Percentiles rank a stretch among this genome's conserved stretches.
Conservation (phyloP, 2,797 vertebrate species). For the Myotis vivesi region DNA sequence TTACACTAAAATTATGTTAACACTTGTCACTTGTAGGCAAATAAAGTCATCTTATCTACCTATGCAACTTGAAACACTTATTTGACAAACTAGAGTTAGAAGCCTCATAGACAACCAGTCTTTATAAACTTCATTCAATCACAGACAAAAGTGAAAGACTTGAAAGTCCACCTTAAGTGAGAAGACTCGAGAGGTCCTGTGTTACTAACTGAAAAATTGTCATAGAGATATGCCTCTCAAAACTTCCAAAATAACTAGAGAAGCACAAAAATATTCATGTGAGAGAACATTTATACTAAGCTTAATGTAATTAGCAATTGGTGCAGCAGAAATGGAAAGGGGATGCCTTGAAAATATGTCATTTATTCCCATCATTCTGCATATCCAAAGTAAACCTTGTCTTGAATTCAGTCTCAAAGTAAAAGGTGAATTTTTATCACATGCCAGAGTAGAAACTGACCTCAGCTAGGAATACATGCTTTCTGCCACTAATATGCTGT, state of each 20-base stretch:
- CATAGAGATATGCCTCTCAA: background rate
- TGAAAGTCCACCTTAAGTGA: background rate
- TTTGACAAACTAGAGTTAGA: background rate
- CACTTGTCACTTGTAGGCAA: background rate
- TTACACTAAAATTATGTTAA: conserved; percentile 38
- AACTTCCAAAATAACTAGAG: background rate
- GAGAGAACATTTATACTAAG: background rate
- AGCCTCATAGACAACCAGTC: background rate
- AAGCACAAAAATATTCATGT: background rate
- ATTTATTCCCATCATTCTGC: background rate
- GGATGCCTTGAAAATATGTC: background rate
- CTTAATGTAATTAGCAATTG: background rate
- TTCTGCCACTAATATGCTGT: background rate
- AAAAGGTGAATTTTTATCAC: background rate
- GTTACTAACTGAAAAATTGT: background rate
- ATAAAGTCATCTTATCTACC: background rate
- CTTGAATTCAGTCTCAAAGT: background rate
- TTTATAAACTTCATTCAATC: background rate
- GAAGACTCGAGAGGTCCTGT: background rate
- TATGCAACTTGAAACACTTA: background rate
- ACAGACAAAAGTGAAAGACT: background rate
- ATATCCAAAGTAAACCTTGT: background rate
- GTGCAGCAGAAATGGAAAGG: background rate
- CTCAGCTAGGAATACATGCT: background rate
- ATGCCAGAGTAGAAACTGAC: background rate